Conservation (phyloP, 1,140 invertebrate genomes). For the Nasonia longicornis region DNA sequence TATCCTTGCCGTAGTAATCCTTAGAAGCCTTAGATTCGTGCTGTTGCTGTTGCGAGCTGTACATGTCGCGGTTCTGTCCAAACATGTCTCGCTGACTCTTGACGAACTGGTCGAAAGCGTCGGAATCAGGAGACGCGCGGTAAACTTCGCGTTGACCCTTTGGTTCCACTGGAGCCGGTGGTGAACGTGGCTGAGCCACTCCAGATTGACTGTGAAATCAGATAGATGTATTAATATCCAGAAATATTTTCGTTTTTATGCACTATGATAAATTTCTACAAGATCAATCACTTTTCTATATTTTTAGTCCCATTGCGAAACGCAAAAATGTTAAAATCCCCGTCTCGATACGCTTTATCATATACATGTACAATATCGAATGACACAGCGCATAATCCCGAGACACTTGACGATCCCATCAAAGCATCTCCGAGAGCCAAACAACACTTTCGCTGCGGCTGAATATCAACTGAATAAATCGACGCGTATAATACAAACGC, state of each 20-base stretch:
- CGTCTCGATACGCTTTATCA: neutral
- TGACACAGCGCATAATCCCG: too few relatives aligned
- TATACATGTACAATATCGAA: too few relatives aligned
- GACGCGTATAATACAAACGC: neutral
- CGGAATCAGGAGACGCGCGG: conserved; percentile 76
- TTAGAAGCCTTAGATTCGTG: conserved; percentile 52
- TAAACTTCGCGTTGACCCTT: conserved; percentile 73
- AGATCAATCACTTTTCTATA: too few relatives aligned
- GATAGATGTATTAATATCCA: neutral
- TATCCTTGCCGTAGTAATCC: conserved; percentile 70
- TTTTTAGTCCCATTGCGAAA: neutral
- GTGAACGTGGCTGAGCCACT: conserved; percentile 70
- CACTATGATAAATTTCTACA: too few relatives aligned
- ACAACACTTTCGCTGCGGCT: neutral
- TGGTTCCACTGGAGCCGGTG: conserved; percentile 79
- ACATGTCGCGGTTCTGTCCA: conserved; percentile 65
- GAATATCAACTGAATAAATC: neutral
- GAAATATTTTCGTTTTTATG: neutral
- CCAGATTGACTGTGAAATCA: conserved; percentile 62
- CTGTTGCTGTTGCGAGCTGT: conserved; percentile 53
- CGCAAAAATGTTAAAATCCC: neutral
- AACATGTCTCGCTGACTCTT: conserved; percentile 66
- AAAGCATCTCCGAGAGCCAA: neutral
- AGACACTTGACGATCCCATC: too few relatives aligned
- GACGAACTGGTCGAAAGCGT: conserved; percentile 70